Percentiles rank a stretch among this genome's conserved stretches.
These are phyloP conservation scores for Cygnus atratus DNA, from an alignment of 2,113 vertebrate species.

Conservation along the genomic window DNA sequence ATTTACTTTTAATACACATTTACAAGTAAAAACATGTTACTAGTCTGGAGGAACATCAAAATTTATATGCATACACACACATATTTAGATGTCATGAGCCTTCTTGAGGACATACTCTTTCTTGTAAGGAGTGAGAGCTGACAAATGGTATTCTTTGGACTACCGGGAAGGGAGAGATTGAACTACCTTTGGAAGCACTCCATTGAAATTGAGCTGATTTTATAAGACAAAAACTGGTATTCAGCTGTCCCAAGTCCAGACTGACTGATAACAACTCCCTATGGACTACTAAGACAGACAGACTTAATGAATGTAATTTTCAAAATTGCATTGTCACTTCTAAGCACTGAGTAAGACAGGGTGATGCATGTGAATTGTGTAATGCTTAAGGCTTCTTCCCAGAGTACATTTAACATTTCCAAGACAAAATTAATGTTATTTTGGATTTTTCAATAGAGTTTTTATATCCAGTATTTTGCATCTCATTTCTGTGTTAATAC, in stretches of 20 bases:
- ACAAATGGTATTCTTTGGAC: not conserved
- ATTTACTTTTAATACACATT: conserved; percentile 3
- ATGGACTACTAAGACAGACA: not conserved
- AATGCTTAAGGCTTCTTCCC: not conserved
- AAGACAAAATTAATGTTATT: not conserved
- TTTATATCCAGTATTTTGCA: not conserved
- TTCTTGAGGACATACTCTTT: not conserved
- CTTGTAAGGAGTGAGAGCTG: not conserved
- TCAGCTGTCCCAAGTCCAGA: not conserved
- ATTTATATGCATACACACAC: not conserved
- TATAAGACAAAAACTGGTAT: not conserved
- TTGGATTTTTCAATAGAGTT: not conserved
- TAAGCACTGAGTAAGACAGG: not conserved
- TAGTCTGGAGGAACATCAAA: not conserved
- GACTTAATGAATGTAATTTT: not conserved
- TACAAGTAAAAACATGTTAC: not conserved
- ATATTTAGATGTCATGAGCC: not conserved
- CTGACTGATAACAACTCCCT: not conserved
- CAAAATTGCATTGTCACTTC: not conserved
- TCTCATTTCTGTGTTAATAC: not conserved
- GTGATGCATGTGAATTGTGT: not conserved
- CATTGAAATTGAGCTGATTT: not conserved
- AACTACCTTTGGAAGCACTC: not conserved
- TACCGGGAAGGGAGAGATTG: not conserved
- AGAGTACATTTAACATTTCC: not conserved